phyloP scores from a whole-genome alignment of 2,113 vertebrate genomes.

The Ursus arctos region DNA sequence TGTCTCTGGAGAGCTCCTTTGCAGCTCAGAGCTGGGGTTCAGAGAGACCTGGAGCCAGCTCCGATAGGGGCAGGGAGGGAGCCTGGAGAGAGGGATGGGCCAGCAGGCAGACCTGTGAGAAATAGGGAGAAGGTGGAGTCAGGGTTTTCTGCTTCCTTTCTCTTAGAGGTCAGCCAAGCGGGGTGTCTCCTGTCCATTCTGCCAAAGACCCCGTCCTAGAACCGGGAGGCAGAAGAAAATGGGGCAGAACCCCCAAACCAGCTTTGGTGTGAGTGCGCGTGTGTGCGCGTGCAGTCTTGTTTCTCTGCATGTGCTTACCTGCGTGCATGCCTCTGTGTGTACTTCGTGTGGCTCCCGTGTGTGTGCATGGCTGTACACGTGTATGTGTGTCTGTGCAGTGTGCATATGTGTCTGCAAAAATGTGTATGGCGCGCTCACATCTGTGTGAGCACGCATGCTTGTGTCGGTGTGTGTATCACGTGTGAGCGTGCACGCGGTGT shows the following conservation, averaged over 20 bases:
- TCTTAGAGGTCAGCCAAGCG: not conserved
- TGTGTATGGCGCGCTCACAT: not conserved
- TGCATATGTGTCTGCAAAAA: not conserved
- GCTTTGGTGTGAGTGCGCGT: fast-evolving
- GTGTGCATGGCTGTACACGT: fast-evolving
- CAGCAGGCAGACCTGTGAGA: not conserved
- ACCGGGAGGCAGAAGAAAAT: not conserved
- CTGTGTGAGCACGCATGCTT: not conserved
- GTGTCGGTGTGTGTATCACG: not conserved
- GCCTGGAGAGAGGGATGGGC: not conserved
- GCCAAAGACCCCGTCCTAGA: not conserved
- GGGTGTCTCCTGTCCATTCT: not conserved
- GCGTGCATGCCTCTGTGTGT: not conserved
- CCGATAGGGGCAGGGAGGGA: not conserved
- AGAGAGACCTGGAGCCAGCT: not conserved
- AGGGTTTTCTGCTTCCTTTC: not conserved
- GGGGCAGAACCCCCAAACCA: not conserved
- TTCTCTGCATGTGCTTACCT: fast-evolving
- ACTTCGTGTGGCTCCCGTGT: not conserved
- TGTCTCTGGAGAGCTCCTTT: not conserved
- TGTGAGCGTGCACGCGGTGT: not conserved
- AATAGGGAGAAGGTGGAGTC: not conserved
- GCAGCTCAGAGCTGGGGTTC: not conserved
- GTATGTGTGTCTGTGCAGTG: not conserved
- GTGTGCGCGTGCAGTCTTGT: not conserved